Percentiles rank a stretch among this genome's conserved stretches.
These are phyloP conservation scores for Lacerta agilis DNA, from an alignment of 2,797 vertebrate species.

Conservation along the genomic window DNA sequence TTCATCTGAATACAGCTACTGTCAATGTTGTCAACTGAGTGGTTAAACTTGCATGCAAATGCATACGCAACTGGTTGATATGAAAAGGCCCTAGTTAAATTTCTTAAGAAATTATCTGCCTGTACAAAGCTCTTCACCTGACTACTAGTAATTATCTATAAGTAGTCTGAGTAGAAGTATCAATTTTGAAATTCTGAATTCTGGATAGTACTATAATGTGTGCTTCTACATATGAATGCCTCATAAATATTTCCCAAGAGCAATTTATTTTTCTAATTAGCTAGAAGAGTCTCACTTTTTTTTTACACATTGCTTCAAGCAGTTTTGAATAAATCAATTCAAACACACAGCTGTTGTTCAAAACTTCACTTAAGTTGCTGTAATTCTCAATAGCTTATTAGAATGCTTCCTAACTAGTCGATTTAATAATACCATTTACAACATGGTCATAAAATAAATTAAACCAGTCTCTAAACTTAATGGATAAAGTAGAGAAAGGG, in stretches of 20 bases:
- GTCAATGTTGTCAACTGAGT: constrained; percentile 51
- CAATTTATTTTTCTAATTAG: constrained; percentile 66
- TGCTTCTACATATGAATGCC: constrained; percentile 63
- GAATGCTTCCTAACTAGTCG: constrained; percentile 60
- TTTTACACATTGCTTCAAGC: constrained; percentile 62
- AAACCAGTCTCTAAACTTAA: constrained; percentile 27
- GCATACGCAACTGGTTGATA: constrained; percentile 34
- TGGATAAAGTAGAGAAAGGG: not conserved
- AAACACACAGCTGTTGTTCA: constrained; percentile 68
- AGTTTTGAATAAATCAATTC: constrained; percentile 69
- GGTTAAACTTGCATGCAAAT: constrained; percentile 54
- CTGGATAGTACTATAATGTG: constrained; percentile 51
- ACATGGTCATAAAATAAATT: constrained; percentile 44
- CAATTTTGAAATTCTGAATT: constrained; percentile 59
- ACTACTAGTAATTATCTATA: constrained; percentile 52
- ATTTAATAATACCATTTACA: constrained; percentile 64
- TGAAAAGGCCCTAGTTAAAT: constrained; percentile 51
- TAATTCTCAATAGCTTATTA: constrained; percentile 62
- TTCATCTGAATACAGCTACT: constrained; percentile 52
- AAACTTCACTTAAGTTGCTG: constrained; percentile 67
- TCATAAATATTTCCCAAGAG: constrained; percentile 72
- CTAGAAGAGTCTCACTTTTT: constrained; percentile 50
- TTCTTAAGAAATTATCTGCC: constrained; percentile 56
- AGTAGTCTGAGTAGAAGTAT: constrained; percentile 54
- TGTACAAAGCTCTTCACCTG: constrained; percentile 53